Percentiles rank a stretch among this genome's conserved stretches.
Conservation (phyloP, 2,888 invertebrate species). For the Resseliella maxima region DNA sequence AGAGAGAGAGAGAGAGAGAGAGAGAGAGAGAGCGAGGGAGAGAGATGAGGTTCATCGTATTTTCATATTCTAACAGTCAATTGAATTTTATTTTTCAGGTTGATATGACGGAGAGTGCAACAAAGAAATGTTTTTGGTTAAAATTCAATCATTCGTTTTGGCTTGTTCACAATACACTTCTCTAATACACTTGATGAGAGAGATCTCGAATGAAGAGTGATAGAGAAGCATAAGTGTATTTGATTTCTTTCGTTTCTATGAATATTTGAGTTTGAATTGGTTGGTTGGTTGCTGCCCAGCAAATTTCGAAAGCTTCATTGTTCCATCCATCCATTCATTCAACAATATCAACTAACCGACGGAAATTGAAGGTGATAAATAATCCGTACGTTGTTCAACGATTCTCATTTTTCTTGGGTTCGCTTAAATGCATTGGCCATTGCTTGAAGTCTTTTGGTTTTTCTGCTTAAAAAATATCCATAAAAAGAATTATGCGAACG, state of each 20-base stretch:
- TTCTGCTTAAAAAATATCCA: slow-evolving; percentile 11
- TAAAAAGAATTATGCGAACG: slow-evolving; percentile 24
- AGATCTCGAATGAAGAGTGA: too few species aligned
- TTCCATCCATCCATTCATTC: background rate
- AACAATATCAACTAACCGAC: background rate
- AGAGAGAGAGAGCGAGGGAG: background rate
- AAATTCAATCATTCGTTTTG: background rate
- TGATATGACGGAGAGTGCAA: background rate
- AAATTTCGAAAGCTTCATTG: background rate
- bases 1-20: background rate
- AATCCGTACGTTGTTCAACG: background rate
- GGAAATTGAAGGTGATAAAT: slow-evolving; percentile 17
- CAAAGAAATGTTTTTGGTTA: slow-evolving; percentile 35
- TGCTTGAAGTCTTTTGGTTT: background rate
- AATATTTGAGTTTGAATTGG: background rate
- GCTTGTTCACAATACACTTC: background rate
- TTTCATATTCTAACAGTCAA: background rate
- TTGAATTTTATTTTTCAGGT: background rate
- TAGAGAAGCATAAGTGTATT: background rate
- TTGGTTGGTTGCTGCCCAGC: too few species aligned
- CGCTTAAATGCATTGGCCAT: background rate
- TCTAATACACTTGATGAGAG: too few species aligned
- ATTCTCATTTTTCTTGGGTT: background rate
- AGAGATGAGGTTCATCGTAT: background rate
- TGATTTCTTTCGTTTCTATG: background rate